Evolutionary conservation across 2,888 invertebrate genomes (phyloP), one percentile per base, ranked within the genome.

Genomic region (Trachelus tabidus): DNA sequence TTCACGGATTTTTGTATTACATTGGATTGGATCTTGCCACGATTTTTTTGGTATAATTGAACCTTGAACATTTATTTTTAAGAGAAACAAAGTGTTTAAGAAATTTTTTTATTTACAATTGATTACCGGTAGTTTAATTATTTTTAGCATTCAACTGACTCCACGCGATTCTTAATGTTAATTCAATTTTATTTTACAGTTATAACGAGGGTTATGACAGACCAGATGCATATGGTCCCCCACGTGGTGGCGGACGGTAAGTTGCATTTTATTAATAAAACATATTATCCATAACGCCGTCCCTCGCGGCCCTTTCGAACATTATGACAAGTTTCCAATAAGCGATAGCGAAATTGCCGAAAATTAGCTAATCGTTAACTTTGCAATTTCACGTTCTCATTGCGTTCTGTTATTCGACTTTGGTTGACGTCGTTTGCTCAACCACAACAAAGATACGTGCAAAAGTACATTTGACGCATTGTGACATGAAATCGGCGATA

Each of bases 191-290:
- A 76, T 73, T 37, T 87, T 87, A 31, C 79, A 91, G 91, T 78
- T 91, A 91, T 83, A 86, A 89, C 40, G 91, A 91, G 80, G 89
- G 87, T 77, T 91, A 91, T 82, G 91, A 91, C 81, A 88, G 91
- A 87, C 85, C 91, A 82, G 91, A 91, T 80, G 89, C 91, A 15
- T 91, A 91, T 80, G 91, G 91, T 83, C 91, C 91, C 81, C 90
- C 90, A n/a, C 90, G 91, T 79, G 90, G 90, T 81, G 88, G 88
- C 79, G 89, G 91, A 76, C 91, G 91, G 91, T 91, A 89, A 91
- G 91, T 91, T 75, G 30, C 31, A 78, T 76, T 78, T 34, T 35
- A 73, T 33, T 35, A 34, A 40, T 40, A 4, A 15, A 40, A 4
- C 15, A 23, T 23, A 40, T 23, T 40, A 40, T 40, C 23, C 23